Conservation (phyloP, 2,797 vertebrate genomes). For the Ambastaia sidthimunki region DNA sequence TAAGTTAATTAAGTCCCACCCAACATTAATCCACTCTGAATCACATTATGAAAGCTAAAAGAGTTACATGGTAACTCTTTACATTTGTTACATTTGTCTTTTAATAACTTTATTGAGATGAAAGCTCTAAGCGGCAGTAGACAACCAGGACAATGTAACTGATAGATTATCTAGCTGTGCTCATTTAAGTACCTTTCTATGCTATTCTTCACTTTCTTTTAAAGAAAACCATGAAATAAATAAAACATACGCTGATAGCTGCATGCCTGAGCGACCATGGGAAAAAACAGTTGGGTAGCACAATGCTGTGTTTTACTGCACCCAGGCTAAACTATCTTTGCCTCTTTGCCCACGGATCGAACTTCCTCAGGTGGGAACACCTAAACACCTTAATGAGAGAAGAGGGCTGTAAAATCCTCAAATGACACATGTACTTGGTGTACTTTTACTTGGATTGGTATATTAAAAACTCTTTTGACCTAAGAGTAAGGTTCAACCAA, state of each 20-base stretch:
- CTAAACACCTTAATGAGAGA: constrained; percentile 34
- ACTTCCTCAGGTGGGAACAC: constrained; percentile 64
- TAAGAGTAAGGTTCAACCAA: neutral
- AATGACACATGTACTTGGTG: too few species aligned
- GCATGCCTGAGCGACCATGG: too few species aligned
- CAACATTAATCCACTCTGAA: too few species aligned
- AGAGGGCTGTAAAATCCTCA: constrained; percentile 15
- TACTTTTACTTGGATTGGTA: too few species aligned
- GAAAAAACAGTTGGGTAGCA: too few species aligned
- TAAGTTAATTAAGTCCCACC: too few species aligned
- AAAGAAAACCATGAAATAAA: neutral
- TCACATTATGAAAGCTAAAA: too few species aligned
- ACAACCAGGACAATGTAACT: neutral
- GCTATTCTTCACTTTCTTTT: neutral
- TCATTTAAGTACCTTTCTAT: neutral
- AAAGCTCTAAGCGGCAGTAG: too few species aligned
- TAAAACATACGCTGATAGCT: neutral
- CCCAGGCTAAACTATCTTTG: constrained; percentile 56
- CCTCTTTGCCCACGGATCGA: constrained; percentile 61
- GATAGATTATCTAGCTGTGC: neutral
- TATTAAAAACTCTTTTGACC: too few species aligned
- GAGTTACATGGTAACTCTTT: too few species aligned
- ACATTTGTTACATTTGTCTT: too few species aligned
- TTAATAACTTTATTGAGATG: too few species aligned
- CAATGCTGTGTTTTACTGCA: constrained; percentile 69